Base-by-base conservation (phyloP, 2,888 invertebrate species). In the Nesidiocoris tenuis region DNA sequence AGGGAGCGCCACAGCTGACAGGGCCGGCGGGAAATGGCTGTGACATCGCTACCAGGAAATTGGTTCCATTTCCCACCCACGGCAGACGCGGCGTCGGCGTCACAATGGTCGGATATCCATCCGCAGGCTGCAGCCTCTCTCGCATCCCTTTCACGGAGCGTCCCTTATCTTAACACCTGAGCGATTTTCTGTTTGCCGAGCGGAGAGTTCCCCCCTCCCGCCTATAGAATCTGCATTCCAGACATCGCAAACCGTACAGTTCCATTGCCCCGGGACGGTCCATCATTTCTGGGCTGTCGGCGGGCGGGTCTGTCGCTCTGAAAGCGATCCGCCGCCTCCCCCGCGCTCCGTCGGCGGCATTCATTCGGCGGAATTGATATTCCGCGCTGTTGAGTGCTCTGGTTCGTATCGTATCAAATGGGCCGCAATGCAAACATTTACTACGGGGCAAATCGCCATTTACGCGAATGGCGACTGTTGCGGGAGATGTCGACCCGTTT, bases 11-110 rank as follows among this genome's bases (percentile, higher is more conserved):
- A 12, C 12, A 12, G 39, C 12, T 7, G 39, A 39, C 39, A 39
- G 39, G 39, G 12, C 5, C 39, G 3, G 39, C 39, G 68, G 63
- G 64, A 54, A 70, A 70, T 70, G 59, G 74, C 63, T 63, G 74
- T 74, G 74, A 74, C 74, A 64, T 74, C 74, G 64, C 64, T 64
- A 64, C 64, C 74, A 74, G 74, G 74, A 74, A 74, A 74, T 74
- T 74, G 74, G 74, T 74, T 74, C 74, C 74, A 74, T 74, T 74
- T 74, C 74, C 74, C 74, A 56, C 54, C 56, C n/a, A 59, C 57
- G 24, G 59, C 59, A 57, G 64, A 54, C 56, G 18, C 57, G 59
- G 59, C 70, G 56, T 70, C 70, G 25, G 39, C 70, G 59, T 70
- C 24, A 70, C 70, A 70, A 70, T 70, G 70, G 68, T 12, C 39